Base-by-base conservation (phyloP, 2,113 vertebrate genomes). In the Leucosticte australis region DNA sequence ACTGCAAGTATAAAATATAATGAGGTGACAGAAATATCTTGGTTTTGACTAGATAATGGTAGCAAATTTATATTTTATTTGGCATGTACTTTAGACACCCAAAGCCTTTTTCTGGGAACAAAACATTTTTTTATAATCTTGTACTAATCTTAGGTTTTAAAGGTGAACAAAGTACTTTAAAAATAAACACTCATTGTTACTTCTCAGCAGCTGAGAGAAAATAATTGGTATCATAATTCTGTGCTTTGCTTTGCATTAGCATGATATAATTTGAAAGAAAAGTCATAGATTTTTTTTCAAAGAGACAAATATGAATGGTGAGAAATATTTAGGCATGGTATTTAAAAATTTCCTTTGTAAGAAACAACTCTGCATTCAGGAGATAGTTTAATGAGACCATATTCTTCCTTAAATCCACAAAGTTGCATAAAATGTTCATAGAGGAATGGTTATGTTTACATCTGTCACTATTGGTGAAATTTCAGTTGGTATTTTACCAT, bases 21-120 rank as follows among this genome's bases (percentile, higher is more conserved):
- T 37, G 57, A 92, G 28, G 21, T 79, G 83, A 82, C 37, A 94
- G 53, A 92, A 94, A 82, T 89, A 79, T 49, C 87, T 87, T 69
- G 24, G 13, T 31, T 92, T 96, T 96, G 69, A 82, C 79, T 84
- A 94, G 89, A 70, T 87, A 92, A 84, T 71, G 7, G n/a, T 71
- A 71, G 70, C 3, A 64, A 91, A 75, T n/a, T 90, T 26, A 13
- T 81, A n/a, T 79, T 60, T 91, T 71, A 82, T 84, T 90, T 90
- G 30, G 19, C 52, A 50, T 33, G 11, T 70, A 49, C 37, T 89
- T 94, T 56, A 94, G 62, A 63, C 17, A 89, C 6, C 5, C 20
- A 75, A 87, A 86, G 12, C 2, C 24, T 91, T 77, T 90, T 78
- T 71, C 57, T 89, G 47, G 52, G 64, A 89, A 90, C 63, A 92